phyloP scores from a whole-genome alignment of 35 echinoderm and acorn worm genomes.

The Ophioderma brevispina region DNA sequence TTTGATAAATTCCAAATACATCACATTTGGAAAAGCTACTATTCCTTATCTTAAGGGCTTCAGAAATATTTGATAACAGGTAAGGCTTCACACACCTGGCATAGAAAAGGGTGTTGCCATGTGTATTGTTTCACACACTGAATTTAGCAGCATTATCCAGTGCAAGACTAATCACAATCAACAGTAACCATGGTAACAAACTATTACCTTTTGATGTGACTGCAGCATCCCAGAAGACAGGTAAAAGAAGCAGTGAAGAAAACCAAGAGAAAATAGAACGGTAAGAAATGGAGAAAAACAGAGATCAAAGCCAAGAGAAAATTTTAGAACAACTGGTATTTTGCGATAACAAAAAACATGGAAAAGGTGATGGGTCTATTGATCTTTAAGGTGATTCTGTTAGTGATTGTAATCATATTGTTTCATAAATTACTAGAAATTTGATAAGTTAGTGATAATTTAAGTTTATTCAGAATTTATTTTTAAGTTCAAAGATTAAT shows the following conservation, averaged over 20 bases:
- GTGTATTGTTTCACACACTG: not conserved
- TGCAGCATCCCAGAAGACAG: not conserved
- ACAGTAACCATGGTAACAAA: not conserved
- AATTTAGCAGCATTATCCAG: constrained; percentile 13
- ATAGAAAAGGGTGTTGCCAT: constrained; percentile 5
- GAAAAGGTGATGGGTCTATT: too few relatives aligned
- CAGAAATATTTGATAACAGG: not conserved
- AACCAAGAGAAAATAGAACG: not conserved
- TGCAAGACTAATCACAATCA: constrained; percentile 6
- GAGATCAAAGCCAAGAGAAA: too few relatives aligned
- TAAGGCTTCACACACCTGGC: not conserved
- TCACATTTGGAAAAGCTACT: not conserved
- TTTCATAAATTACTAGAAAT: too few relatives aligned
- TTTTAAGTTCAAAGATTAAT: too few relatives aligned
- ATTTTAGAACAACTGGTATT: too few relatives aligned
- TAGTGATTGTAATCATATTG: too few relatives aligned
- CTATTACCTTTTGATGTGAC: constrained; percentile 1
- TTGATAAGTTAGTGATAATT: too few relatives aligned
- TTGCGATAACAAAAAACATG: too few relatives aligned
- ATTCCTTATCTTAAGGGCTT: not conserved
- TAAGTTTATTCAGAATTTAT: too few relatives aligned
- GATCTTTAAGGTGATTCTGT: too few relatives aligned
- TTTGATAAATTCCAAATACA: not conserved
- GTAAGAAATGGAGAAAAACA: too few relatives aligned
- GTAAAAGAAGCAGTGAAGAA: not conserved